phyloP scores from a whole-genome alignment of 2,888 invertebrate genomes.

The Arge pagana region DNA sequence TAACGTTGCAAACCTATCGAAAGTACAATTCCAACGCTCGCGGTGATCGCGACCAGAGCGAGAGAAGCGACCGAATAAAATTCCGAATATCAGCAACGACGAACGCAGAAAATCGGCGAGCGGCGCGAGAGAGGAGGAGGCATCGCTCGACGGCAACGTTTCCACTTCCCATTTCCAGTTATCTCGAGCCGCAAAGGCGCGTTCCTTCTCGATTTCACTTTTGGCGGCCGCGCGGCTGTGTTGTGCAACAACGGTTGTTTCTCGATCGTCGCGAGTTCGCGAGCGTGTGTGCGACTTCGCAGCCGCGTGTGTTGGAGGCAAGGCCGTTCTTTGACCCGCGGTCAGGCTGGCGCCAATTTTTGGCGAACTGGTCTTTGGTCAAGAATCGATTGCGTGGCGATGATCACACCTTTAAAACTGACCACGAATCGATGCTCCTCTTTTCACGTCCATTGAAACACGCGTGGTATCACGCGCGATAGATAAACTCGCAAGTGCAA shows the following conservation, averaged over 20 bases:
- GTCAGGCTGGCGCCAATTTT: conserved; percentile 51
- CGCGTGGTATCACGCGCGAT: no score
- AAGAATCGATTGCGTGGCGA: conserved; percentile 20
- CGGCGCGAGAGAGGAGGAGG: conserved; percentile 6
- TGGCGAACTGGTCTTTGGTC: conserved; percentile 40
- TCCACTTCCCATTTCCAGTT: conserved; percentile 33
- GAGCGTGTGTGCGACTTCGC: conserved; percentile 2
- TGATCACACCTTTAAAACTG: conserved; percentile 7
- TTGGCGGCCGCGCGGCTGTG: conserved; percentile 41
- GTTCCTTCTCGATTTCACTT: conserved; percentile 45
- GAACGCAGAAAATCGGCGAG: neutral
- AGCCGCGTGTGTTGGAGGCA: conserved; percentile 38
- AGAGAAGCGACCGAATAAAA: no score
- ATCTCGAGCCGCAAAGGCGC: conserved; percentile 27
- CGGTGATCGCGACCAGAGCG: no score
- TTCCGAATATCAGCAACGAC: no score
- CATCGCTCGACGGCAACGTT: conserved; percentile 17
- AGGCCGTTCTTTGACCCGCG: conserved; percentile 57
- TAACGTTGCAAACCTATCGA: no score
- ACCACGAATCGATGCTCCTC: conserved; percentile 35
- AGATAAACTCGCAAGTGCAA: no score
- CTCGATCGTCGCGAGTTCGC: conserved; percentile 14
- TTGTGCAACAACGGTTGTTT: conserved; percentile 22
- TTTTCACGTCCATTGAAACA: conserved; percentile 26
- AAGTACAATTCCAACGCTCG: no score